Base-by-base conservation (phyloP, 1,140 invertebrate species). In the Trichomalopsis sarcophagae region DNA sequence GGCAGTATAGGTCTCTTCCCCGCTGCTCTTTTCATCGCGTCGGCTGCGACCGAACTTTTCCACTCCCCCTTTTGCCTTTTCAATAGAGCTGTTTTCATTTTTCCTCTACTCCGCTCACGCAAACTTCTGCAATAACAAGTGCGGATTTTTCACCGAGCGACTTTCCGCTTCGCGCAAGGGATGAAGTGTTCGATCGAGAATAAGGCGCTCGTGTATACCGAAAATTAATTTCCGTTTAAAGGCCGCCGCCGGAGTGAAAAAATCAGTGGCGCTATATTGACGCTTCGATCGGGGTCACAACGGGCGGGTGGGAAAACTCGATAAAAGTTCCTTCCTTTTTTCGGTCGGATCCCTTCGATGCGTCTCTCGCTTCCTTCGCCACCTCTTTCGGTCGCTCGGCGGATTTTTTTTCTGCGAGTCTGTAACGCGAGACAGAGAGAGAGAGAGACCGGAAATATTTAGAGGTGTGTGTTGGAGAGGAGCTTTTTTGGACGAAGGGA, bases 41-140 rank as follows among this genome's bases (percentile, higher is more conserved):
- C 27, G 69, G 17, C n/a, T 0, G 21, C 17, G 17, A 5, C n/a
- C n/a, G 6, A 36, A 40, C 33, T 75, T 75, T 75, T 75, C 36
- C 30, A 21, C 36, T 75, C 10, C 36, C 40, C 40, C 10, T 44
- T 44, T 10, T 44, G 14, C 13, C 23, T 75, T 75, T 40, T 75
- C 73, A 30, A 74, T 76, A 14, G 17, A 11, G 21, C 74, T 76
- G 36, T 76, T 76, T 44, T 55, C n/a, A 5, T 50, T 77, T 50
- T 55, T 77, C 23, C 21, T 36, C 33, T 27, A 1, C 27, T 36
- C 33, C 33, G 33, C 33, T 27, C 30, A 10, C 62, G 33, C 30
- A 40, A 80, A 80, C 78, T 80, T 80, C 69, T 23, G 78, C 62
- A 80, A 80, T 80, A 80, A 69, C 78, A 68, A 66, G 78, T 17